Evolutionary conservation across 2,113 vertebrate species (phyloP).

Genomic region (Callipepla squamata): DNA sequence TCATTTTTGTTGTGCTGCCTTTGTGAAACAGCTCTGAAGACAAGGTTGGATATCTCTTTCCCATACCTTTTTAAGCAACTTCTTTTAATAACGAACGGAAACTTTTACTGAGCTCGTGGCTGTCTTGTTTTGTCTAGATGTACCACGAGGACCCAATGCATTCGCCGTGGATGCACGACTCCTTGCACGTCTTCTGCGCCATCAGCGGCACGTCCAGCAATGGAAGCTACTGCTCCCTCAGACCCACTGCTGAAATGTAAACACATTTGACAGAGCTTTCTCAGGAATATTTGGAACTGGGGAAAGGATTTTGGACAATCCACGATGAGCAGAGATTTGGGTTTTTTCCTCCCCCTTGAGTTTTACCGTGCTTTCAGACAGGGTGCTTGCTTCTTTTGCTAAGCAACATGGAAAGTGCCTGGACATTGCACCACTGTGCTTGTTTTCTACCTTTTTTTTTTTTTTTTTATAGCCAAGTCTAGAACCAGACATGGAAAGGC

Average conservation of each 20-base stretch:
- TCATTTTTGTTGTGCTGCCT: slow-evolving; percentile 77
- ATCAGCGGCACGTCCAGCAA: slow-evolving; percentile 92
- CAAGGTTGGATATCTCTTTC: slow-evolving; percentile 74
- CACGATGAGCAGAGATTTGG: background rate
- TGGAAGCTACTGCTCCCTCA: slow-evolving; percentile 77
- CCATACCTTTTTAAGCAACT: slow-evolving; percentile 45
- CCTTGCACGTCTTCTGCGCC: slow-evolving; percentile 92
- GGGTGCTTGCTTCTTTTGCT: slow-evolving; percentile 75
- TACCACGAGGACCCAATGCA: slow-evolving; percentile 91
- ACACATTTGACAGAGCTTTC: slow-evolving; percentile 61
- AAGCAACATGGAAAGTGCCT: slow-evolving; percentile 81
- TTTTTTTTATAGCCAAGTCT: slow-evolving; percentile 63
- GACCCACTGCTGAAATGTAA: slow-evolving; percentile 72
- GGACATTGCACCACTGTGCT: slow-evolving; percentile 76
- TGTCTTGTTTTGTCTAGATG: slow-evolving; percentile 80
- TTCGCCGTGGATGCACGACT: slow-evolving; percentile 88
- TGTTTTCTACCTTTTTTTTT: slow-evolving; percentile 69
- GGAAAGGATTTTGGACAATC: slow-evolving; percentile 14
- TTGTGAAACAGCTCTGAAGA: slow-evolving; percentile 84
- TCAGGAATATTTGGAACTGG: slow-evolving; percentile 78
- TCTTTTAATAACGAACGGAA: background rate
- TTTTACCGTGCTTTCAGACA: slow-evolving; percentile 72
- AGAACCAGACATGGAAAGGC: background rate
- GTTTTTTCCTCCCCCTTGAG: background rate
- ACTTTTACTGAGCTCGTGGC: background rate